Base-by-base conservation (phyloP, 2,797 vertebrate genomes). In the Poeciliopsis infans region DNA sequence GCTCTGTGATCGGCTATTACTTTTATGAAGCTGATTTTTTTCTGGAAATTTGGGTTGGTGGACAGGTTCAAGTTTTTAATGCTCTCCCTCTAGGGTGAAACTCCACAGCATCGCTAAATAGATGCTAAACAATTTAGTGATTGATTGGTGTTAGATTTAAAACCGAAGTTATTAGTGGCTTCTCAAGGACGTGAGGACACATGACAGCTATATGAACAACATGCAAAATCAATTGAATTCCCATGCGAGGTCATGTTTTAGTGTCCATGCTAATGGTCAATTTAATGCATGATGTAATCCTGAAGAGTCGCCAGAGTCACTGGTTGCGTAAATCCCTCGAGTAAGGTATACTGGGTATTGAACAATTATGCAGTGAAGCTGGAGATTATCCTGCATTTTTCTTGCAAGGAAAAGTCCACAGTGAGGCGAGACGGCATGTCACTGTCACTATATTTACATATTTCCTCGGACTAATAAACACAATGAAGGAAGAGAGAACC, bases 401-500 rank as follows among this genome's bases (percentile, higher is more conserved):
- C 79, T 87, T 72, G 79, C 59, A 77, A 78, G 79, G 80, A 82
- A 53, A 84, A 45, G 59, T 39, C 20, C 45, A 83, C 75, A 61
- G 41, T 15, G 79, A 91, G 75, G 31, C 76, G 75, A 88, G 70
- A 85, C 57, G 69, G 79, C 57, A 57, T 78, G 57, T 87, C 76
- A 45, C 79, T 84, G 82, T 87, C 88, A 28, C 80, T 78, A 57
- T 91, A 77, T 93, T 92, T 95, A 94, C 90, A 93, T 93, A 91
- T 90, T 92, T 93, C 82, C 83, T 87, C 83, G 12, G 77, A 76
- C 74, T 82, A 70, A 90, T 92, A 93, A 94, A 92, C 89, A 93
- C 75, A 87, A 81, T 76, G 80, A 89, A 82, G 87, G 79, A 87
- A 82, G 77, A 76, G 69, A 78, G 85, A 39, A 59, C 39, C 78